Conservation (phyloP, 2,888 invertebrate species). For the Magallana nippona region DNA sequence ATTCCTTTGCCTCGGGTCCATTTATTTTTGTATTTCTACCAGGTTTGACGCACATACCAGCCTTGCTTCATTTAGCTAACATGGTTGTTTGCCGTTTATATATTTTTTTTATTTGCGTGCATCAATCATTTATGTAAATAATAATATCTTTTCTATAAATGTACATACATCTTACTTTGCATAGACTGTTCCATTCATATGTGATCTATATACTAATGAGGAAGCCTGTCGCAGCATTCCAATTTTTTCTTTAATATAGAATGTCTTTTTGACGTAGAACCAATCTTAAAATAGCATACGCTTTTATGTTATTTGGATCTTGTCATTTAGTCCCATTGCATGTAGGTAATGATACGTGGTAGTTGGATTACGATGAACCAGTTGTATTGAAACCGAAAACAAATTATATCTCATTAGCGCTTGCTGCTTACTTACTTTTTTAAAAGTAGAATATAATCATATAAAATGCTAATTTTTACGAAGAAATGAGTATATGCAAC, state of each 20-base stretch:
- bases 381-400: background rate
- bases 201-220: background rate
- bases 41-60: conserved; percentile 4
- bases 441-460: too few relatives aligned
- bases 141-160: conserved; percentile 8
- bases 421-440: too few relatives aligned
- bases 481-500: too few relatives aligned
- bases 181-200: background rate
- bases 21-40: too few relatives aligned
- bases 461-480: too few relatives aligned
- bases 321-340: background rate
- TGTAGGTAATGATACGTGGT: conserved; percentile 28
- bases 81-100: background rate
- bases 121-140: conserved; percentile 25
- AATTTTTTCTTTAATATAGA: background rate
- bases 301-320: background rate
- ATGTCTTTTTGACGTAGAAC: background rate
- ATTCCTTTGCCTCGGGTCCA: too few relatives aligned
- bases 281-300: background rate
- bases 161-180: conserved; percentile 1
- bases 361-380: background rate
- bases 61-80: background rate
- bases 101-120: background rate
- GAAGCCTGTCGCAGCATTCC: background rate
- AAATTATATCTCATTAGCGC: too few relatives aligned